Evolutionary conservation across 2,113 vertebrate species (phyloP).

Genomic region (Notothenia rossii): DNA sequence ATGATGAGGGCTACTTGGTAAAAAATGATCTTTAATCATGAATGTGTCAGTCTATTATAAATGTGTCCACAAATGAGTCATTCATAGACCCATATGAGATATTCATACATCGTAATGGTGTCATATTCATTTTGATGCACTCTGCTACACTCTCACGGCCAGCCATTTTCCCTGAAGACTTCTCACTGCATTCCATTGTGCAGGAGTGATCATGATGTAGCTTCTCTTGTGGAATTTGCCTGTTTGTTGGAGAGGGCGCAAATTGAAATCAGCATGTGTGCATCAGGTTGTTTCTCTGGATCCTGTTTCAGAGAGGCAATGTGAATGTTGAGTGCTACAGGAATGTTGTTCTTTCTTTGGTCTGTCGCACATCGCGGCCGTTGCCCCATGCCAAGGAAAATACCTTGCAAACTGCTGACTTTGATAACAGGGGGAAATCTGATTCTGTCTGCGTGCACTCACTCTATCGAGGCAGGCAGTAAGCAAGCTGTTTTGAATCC

Average conservation of each 20-base stretch:
- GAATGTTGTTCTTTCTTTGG: conserved; percentile 68
- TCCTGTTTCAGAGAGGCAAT: conserved; percentile 41
- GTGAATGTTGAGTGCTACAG: conserved; percentile 39
- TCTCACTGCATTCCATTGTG: not conserved
- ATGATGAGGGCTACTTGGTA: not conserved
- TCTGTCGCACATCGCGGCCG: conserved; percentile 54
- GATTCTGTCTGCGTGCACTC: conserved; percentile 46
- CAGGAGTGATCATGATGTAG: conserved; percentile 30
- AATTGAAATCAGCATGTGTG: conserved; percentile 43
- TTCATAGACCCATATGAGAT: not conserved
- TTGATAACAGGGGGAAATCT: conserved; percentile 70
- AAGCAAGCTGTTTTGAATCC: conserved; percentile 47
- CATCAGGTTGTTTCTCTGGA: conserved; percentile 37
- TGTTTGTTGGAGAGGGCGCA: conserved; percentile 24
- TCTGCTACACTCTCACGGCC: conserved; percentile 9
- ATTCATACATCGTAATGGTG: conserved; percentile 9
- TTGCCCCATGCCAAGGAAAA: conserved; percentile 71
- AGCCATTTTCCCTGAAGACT: conserved; percentile 21
- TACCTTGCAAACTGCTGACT: conserved; percentile 65
- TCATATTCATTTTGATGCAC: conserved; percentile 36
- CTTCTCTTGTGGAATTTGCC: conserved; percentile 31
- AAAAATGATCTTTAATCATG: conserved; percentile 4
- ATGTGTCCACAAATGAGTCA: conserved; percentile 8
- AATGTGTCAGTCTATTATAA: not conserved
- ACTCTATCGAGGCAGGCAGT: conserved; percentile 40